phyloP scores from a whole-genome alignment of 2,888 invertebrate genomes.

The Hemithea aestivaria region DNA sequence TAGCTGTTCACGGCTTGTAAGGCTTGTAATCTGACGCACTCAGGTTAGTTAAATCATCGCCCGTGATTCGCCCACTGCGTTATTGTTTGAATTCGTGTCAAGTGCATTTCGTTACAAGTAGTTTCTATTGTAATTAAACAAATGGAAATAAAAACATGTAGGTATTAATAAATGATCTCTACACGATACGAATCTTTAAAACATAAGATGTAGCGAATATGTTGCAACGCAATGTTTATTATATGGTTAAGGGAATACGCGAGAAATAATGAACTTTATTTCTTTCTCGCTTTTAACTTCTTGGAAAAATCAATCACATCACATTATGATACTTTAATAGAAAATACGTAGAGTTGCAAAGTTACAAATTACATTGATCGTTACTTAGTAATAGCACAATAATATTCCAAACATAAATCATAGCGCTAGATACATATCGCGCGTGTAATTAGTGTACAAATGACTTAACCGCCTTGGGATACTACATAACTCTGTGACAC shows the following conservation, averaged over 20 bases:
- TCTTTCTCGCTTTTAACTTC: too few relatives aligned
- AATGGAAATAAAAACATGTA: neutral
- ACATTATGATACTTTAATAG: too few relatives aligned
- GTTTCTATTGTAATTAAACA: neutral
- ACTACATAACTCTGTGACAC: constrained; percentile 6
- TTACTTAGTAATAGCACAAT: constrained; percentile 4
- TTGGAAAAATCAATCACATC: too few relatives aligned
- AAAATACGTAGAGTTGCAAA: too few relatives aligned
- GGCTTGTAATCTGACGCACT: too few relatives aligned
- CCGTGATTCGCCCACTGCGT: constrained; percentile 27
- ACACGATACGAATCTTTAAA: too few relatives aligned
- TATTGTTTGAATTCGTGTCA: constrained; percentile 34
- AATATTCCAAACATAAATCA: constrained; percentile 1
- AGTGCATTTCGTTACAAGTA: constrained; percentile 14
- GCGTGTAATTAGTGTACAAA: constrained; percentile 8
- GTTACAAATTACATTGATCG: neutral
- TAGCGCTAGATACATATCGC: constrained; percentile 1
- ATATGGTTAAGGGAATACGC: too few relatives aligned
- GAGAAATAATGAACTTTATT: too few relatives aligned
- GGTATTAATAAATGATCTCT: too few relatives aligned
- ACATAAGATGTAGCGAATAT: too few relatives aligned
- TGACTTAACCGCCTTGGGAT: constrained; percentile 5
- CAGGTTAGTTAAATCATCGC: constrained; percentile 1
- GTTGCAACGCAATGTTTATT: too few relatives aligned
- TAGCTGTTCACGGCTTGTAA: too few relatives aligned